Conservation (phyloP, 2,888 invertebrate genomes). For the Rutpela maculata region DNA sequence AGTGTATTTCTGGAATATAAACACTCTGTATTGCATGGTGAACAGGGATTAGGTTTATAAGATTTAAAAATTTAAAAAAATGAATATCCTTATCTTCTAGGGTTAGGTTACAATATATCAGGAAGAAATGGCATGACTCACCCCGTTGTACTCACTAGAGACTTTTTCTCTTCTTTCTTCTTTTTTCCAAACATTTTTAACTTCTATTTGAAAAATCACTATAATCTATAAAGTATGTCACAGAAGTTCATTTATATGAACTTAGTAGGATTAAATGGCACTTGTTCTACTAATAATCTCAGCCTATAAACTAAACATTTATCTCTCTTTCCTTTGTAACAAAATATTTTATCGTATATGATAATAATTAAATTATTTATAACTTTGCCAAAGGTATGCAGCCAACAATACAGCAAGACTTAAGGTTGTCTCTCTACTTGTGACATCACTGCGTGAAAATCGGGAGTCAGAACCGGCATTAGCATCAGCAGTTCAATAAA, state of each 20-base stretch:
- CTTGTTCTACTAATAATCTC: neutral
- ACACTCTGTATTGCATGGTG: too few species aligned
- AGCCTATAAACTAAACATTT: neutral
- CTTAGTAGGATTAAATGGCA: neutral
- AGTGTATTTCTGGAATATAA: too few species aligned
- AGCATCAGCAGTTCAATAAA: neutral
- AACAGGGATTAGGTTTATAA: too few species aligned
- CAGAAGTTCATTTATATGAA: neutral
- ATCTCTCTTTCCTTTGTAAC: neutral
- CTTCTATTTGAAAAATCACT: neutral
- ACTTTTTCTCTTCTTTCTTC: conserved; percentile 17
- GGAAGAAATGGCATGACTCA: conserved; percentile 19
- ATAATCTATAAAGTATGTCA: neutral
- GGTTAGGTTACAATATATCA: neutral
- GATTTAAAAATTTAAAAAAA: too few species aligned
- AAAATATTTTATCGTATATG: neutral
- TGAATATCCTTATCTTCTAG: too few species aligned
- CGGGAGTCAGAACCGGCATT: neutral
- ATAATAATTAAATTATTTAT: neutral
- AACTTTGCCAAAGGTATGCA: conserved; percentile 15
- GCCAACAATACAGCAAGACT: neutral
- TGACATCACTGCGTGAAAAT: neutral
- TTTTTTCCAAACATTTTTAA: conserved; percentile 28
- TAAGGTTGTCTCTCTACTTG: neutral
- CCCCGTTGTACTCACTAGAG: neutral